Evolutionary conservation across 2,888 invertebrate genomes (phyloP).

Genomic region (Caenorhabditis afra): DNA sequence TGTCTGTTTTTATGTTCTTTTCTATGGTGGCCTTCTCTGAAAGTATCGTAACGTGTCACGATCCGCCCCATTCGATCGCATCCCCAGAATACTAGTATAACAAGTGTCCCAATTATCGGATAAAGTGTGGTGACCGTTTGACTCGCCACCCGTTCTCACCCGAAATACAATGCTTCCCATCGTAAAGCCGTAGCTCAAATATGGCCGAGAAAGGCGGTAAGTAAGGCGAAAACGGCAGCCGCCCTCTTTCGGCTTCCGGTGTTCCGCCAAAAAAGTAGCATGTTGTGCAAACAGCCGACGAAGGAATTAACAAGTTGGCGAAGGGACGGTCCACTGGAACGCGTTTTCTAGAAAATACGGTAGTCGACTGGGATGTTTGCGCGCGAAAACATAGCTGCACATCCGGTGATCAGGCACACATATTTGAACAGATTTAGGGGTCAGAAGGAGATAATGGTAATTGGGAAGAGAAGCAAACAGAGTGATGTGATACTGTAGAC

Average conservation of each 20-base stretch:
- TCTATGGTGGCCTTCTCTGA: conserved; percentile 8
- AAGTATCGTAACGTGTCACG: conserved; percentile 37
- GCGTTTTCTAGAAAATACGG: not conserved
- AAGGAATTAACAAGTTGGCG: conserved; percentile 42
- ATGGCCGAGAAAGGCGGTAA: conserved; percentile 32
- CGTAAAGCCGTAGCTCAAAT: conserved; percentile 43
- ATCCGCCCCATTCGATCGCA: no score
- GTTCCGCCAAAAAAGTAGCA: conserved; percentile 52
- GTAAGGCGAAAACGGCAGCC: conserved; percentile 17
- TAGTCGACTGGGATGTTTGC: not conserved
- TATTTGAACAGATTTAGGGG: conserved; percentile 42
- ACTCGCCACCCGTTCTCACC: conserved; percentile 21
- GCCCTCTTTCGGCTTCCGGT: conserved; percentile 27
- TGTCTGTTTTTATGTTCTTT: conserved; percentile 18
- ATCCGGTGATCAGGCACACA: conserved; percentile 22
- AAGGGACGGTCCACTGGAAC: not conserved
- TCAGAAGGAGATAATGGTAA: conserved; percentile 1
- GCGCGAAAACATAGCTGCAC: conserved; percentile 22
- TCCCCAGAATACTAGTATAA: conserved; percentile 9
- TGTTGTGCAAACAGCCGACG: conserved; percentile 33
- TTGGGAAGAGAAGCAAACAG: not conserved
- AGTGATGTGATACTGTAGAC: conserved; percentile 13
- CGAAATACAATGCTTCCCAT: conserved; percentile 45
- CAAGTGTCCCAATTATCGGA: conserved; percentile 34
- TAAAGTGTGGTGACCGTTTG: conserved; percentile 28